phyloP scores from a whole-genome alignment of 2,797 vertebrate species.

The Enteromius mattozi region DNA sequence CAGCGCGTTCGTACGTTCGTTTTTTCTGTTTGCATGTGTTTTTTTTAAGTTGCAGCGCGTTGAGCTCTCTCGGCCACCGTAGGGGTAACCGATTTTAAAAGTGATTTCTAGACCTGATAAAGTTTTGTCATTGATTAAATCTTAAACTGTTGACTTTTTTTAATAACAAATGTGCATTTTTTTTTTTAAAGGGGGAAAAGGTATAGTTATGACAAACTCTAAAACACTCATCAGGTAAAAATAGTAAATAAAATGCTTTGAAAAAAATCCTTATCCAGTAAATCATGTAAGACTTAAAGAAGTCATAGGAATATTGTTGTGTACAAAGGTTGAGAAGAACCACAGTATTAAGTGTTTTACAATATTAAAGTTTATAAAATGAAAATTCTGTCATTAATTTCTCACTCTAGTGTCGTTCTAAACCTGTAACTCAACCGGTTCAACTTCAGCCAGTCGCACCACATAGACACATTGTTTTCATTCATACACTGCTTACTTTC shows the following conservation, averaged over 20 bases:
- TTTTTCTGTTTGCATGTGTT: too few species aligned
- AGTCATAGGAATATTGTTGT: not conserved
- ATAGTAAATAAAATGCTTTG: not conserved
- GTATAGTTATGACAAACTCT: not conserved
- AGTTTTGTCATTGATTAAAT: not conserved
- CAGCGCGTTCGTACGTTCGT: too few species aligned
- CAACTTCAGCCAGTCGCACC: too few species aligned
- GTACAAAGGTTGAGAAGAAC: not conserved
- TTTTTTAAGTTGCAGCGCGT: too few species aligned
- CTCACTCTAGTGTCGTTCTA: too few species aligned
- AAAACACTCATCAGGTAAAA: not conserved
- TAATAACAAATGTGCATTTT: not conserved
- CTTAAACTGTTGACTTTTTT: not conserved
- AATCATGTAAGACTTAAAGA: not conserved
- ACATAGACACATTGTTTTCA: too few species aligned
- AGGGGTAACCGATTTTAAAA: not conserved
- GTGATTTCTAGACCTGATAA: not conserved
- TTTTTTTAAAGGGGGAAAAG: too few species aligned
- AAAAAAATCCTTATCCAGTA: not conserved
- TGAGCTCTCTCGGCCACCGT: not conserved
- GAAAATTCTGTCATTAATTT: too few species aligned
- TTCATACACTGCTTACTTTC: too few species aligned
- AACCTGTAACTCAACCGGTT: too few species aligned
- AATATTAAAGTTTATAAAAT: too few species aligned
- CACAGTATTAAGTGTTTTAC: not conserved